These are phyloP conservation scores for Melipona quadrifasciata DNA, from an alignment of 1,140 invertebrate species.

Conservation along the genomic window DNA sequence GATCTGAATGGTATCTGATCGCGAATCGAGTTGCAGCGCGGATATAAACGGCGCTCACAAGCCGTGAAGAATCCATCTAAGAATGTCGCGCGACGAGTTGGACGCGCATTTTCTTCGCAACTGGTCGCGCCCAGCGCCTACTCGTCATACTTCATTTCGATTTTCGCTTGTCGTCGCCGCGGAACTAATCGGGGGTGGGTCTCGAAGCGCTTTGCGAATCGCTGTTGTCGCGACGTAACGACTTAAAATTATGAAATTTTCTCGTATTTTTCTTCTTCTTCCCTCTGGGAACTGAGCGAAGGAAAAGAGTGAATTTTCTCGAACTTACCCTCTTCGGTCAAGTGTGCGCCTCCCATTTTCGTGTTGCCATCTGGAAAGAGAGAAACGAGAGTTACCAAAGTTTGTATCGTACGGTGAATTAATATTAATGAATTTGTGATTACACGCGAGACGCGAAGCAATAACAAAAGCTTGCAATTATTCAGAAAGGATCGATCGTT, in stretches of 20 bases:
- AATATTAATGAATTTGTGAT: neutral
- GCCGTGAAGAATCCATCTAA: conserved; percentile 66
- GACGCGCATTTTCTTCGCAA: conserved; percentile 49
- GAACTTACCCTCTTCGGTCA: conserved; percentile 82
- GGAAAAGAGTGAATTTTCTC: neutral
- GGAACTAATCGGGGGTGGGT: conserved; percentile 58
- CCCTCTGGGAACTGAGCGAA: neutral
- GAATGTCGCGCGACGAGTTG: conserved; percentile 67
- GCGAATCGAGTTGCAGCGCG: conserved; percentile 26
- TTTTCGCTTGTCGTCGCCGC: conserved; percentile 41
- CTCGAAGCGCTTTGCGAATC: conserved; percentile 35
- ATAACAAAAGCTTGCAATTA: neutral
- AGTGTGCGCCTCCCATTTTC: conserved; percentile 81
- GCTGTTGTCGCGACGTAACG: conserved; percentile 26
- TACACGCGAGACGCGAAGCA: neutral
- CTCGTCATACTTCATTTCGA: conserved; percentile 18
- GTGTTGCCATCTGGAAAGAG: conserved; percentile 78
- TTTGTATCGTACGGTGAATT: neutral
- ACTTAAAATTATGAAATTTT: conserved; percentile 8
- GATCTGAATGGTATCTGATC: conserved; percentile 68
- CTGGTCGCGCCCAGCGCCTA: conserved; percentile 51
- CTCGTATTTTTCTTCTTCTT: neutral
- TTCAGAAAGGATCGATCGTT: neutral
- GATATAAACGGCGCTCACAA: conserved; percentile 62
- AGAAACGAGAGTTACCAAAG: conserved; percentile 13